Evolutionary conservation across 1,140 invertebrate genomes (phyloP).

Genomic region (Neelides sp.): DNA sequence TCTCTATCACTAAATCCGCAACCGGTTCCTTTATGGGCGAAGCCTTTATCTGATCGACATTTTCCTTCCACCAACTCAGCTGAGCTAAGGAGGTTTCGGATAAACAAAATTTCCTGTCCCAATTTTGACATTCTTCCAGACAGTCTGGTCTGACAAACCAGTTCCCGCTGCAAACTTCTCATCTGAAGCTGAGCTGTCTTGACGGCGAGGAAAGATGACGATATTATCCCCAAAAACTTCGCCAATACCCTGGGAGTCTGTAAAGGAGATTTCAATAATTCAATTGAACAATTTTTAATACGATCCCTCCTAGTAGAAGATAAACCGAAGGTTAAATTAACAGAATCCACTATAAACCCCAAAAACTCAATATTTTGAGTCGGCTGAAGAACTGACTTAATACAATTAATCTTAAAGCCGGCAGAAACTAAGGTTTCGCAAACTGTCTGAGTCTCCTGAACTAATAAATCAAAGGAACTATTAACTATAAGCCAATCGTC

Average conservation of each 20-base stretch:
- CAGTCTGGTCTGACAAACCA: not conserved
- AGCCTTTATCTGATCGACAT: not conserved
- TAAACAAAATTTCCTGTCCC: constrained; percentile 1
- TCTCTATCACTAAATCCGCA: not conserved
- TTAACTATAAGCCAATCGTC: not conserved
- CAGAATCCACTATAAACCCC: constrained; percentile 4
- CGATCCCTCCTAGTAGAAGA: not conserved
- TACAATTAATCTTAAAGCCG: constrained; percentile 4
- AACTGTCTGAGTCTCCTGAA: not conserved
- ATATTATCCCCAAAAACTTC: not conserved
- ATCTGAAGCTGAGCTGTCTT: not conserved
- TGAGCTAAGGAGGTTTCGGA: not conserved
- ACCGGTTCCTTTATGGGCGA: not conserved
- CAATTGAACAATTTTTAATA: not conserved
- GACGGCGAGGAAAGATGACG: not conserved
- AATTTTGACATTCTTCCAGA: not conserved
- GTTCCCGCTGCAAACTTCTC: not conserved
- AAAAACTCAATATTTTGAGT: constrained; percentile 9
- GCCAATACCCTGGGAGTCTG: not conserved
- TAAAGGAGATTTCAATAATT: not conserved
- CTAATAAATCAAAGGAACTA: not conserved
- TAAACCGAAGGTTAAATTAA: not conserved
- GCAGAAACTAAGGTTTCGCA: not conserved
- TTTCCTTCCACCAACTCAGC: constrained; percentile 3
- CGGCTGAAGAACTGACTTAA: constrained; percentile 6